Evolutionary conservation across 2,888 invertebrate genomes (phyloP).

Genomic region (Ctena decussata): DNA sequence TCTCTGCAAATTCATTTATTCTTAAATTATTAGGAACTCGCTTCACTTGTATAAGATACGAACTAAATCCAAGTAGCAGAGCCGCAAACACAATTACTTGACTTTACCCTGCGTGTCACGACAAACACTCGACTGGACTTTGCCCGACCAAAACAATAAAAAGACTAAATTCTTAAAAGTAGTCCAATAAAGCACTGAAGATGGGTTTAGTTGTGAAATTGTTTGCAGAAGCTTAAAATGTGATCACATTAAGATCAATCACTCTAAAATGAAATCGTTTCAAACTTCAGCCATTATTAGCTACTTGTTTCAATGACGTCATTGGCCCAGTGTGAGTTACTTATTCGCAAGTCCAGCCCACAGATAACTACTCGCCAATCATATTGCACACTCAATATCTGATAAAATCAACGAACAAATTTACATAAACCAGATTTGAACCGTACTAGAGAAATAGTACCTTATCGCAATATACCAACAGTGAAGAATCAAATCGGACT

Average conservation of each 20-base stretch:
- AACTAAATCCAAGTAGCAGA: neutral
- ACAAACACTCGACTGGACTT: constrained; percentile 9
- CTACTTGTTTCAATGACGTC: constrained; percentile 57
- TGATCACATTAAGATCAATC: constrained; percentile 69
- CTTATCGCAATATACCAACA: too few relatives aligned
- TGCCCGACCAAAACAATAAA: neutral
- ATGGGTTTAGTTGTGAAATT: constrained; percentile 63
- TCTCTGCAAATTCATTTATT: neutral
- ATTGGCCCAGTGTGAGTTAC: constrained; percentile 44
- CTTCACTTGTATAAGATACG: neutral
- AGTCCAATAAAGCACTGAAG: constrained; percentile 50
- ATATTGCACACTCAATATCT: constrained; percentile 35
- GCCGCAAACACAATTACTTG: constrained; percentile 29
- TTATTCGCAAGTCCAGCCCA: constrained; percentile 48
- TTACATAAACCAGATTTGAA: constrained; percentile 51
- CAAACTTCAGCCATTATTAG: constrained; percentile 63
- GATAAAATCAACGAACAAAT: constrained; percentile 32
- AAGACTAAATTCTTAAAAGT: neutral
- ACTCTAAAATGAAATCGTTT: constrained; percentile 60
- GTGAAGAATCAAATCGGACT: too few relatives aligned
- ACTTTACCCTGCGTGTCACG: constrained; percentile 25
- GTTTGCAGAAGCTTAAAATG: constrained; percentile 71
- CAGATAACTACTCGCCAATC: constrained; percentile 47
- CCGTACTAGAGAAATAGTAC: too few relatives aligned
- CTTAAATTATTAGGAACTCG: neutral